Percentiles rank a stretch among this genome's conserved stretches.
Conservation (phyloP, 2,888 invertebrate species). For the Nomada ruficornis region DNA sequence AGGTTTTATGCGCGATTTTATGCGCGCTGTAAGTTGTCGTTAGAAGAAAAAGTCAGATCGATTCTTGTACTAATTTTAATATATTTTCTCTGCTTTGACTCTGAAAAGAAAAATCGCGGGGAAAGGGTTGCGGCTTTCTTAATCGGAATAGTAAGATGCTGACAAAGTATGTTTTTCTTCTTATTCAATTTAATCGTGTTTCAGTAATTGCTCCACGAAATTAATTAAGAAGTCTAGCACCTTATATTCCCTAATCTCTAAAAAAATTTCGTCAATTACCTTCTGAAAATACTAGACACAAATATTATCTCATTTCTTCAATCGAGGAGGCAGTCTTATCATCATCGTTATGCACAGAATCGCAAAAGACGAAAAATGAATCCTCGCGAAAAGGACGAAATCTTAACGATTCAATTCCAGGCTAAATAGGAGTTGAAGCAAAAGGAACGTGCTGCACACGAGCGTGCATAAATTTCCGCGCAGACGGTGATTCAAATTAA, state of each 20-base stretch:
- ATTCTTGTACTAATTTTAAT: background rate
- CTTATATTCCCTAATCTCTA: too few relatives aligned
- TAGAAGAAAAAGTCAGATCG: background rate
- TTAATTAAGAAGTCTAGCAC: too few relatives aligned
- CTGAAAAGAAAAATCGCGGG: too few relatives aligned
- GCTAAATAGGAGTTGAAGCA: background rate
- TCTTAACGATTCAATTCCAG: slow-evolving; percentile 23
- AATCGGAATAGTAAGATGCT: too few relatives aligned
- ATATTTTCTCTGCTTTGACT: background rate
- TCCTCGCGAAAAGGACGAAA: background rate
- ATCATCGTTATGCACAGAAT: background rate
- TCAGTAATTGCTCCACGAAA: too few relatives aligned
- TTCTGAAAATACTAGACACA: too few relatives aligned
- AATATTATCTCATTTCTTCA: background rate
- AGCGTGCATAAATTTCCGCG: slow-evolving; percentile 26
- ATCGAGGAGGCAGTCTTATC: background rate
- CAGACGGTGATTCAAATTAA: slow-evolving; percentile 47
- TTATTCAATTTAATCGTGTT: too few relatives aligned
- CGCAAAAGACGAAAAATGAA: background rate
- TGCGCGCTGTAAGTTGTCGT: background rate
- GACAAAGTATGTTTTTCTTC: too few relatives aligned
- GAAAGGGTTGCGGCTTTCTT: too few relatives aligned
- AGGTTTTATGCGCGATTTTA: background rate
- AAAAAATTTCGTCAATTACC: too few relatives aligned
- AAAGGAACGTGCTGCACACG: background rate